A percentile compares a stretch with the other conserved stretches of the same genome.
Evolutionary conservation across 1,140 invertebrate species (phyloP).

Genomic region (Apis dorsata): DNA sequence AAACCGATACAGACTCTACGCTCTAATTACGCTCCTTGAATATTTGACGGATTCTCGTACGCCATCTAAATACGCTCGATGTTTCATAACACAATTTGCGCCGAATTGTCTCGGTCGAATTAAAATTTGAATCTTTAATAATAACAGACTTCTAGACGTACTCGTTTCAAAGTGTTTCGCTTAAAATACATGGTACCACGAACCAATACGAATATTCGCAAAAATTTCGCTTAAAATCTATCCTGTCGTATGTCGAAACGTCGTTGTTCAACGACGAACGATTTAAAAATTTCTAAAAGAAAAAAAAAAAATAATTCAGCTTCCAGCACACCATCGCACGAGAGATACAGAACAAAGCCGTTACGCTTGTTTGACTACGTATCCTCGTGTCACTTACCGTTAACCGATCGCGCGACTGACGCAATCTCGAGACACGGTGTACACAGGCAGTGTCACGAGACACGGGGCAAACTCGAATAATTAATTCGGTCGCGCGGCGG

Average conservation of each 20-base stretch:
- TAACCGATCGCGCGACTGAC: not conserved
- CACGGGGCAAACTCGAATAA: conserved; percentile 8
- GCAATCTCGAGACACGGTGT: not conserved
- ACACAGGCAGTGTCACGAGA: not conserved
- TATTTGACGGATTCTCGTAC: not conserved
- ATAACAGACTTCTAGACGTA: too few species aligned
- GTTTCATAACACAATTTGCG: not conserved
- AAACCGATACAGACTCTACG: conserved; percentile 4
- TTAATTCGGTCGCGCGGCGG: conserved; percentile 17
- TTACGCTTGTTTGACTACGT: not conserved
- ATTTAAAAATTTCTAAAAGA: too few species aligned
- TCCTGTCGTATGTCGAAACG: too few species aligned
- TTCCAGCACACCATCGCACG: too few species aligned
- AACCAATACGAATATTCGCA: too few species aligned
- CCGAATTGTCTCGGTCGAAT: too few species aligned
- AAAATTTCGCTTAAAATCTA: too few species aligned
- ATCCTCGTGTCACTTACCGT: not conserved
- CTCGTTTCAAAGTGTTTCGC: too few species aligned
- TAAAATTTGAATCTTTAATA: not conserved
- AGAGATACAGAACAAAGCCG: not conserved
- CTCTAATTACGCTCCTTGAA: conserved; percentile 16
- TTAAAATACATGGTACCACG: too few species aligned
- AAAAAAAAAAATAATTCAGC: too few species aligned
- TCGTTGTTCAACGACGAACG: too few species aligned
- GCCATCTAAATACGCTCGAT: not conserved